Percentiles rank a stretch among this genome's conserved stretches.
Conservation (phyloP, 2,888 invertebrate species). For the Arenicola marina region DNA sequence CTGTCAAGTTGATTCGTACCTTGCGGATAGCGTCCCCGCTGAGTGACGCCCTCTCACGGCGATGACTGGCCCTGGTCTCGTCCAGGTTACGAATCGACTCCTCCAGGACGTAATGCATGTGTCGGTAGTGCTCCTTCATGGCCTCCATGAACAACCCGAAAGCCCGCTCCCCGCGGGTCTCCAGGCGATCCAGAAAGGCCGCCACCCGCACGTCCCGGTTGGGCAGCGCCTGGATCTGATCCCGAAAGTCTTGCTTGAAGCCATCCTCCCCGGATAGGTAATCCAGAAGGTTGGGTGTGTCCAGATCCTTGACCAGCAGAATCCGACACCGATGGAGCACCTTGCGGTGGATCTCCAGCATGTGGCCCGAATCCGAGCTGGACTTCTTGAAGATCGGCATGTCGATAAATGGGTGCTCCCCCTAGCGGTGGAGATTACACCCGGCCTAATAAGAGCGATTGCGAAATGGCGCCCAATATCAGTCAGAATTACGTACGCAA, state of each 20-base stretch:
- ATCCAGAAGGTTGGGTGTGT: constrained; percentile 21
- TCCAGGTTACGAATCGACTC: constrained; percentile 27
- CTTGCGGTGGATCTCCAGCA: constrained; percentile 13
- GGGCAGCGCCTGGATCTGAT: constrained; percentile 4
- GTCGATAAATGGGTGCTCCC: too few relatives aligned
- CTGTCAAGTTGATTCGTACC: too few relatives aligned
- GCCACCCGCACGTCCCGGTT: constrained; percentile 26
- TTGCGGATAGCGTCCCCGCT: constrained; percentile 30
- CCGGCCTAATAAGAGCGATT: too few relatives aligned
- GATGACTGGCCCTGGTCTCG: constrained; percentile 15
- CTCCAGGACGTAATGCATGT: constrained; percentile 28
- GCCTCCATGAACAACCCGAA: constrained; percentile 32
- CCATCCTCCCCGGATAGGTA: constrained; percentile 15
- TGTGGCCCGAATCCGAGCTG: neutral
- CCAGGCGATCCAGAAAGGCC: constrained; percentile 30
- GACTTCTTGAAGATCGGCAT: constrained; percentile 9
- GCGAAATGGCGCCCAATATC: too few relatives aligned
- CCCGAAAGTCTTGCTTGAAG: constrained; percentile 21
- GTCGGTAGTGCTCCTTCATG: constrained; percentile 29
- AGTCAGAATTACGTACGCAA: too few relatives aligned
- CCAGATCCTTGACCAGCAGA: constrained; percentile 32
- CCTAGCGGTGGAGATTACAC: too few relatives aligned
- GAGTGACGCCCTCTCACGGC: constrained; percentile 17
- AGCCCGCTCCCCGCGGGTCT: constrained; percentile 24
- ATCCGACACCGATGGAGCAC: constrained; percentile 32